These are phyloP conservation scores for Corella eumyota DNA, from an alignment of 23 tunicate genomes.

Conservation along the genomic window DNA sequence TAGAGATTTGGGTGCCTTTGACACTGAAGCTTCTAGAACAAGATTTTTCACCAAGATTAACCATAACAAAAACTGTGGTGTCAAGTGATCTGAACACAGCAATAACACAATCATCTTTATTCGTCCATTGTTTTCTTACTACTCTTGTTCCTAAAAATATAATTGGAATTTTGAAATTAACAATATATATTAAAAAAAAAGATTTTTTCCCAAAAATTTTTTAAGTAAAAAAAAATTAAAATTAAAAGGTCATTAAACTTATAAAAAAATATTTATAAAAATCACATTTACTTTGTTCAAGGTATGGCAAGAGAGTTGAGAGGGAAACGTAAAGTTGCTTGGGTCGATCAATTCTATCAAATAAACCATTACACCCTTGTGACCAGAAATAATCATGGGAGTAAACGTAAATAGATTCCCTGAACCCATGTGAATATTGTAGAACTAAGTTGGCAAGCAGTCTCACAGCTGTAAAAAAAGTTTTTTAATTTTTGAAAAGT, in stretches of 20 bases:
- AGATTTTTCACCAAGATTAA: constrained; percentile 25
- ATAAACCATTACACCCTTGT: constrained; percentile 36
- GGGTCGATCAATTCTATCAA: constrained; percentile 35
- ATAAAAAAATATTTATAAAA: neutral
- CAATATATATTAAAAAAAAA: neutral
- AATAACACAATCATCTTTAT: constrained; percentile 42
- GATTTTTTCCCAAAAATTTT: neutral
- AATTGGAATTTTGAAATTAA: too few species aligned
- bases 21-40: constrained; percentile 77
- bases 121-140: constrained; percentile 71
- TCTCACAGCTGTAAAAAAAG: constrained; percentile 48
- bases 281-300: constrained; percentile 13
- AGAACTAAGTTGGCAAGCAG: constrained; percentile 52
- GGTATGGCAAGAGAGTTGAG: constrained; percentile 46
- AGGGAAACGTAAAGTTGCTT: constrained; percentile 67
- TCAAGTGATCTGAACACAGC: constrained; percentile 27
- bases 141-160: constrained; percentile 27
- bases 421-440: constrained; percentile 51
- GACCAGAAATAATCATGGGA: constrained; percentile 51
- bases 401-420: constrained; percentile 23
- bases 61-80: constrained; percentile 36
- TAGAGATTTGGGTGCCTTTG: constrained; percentile 29
- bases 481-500: too few species aligned
- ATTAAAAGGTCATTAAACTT: neutral
- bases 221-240: neutral